Evolutionary conservation across 2,797 vertebrate species (phyloP), one percentile per base, ranked within the genome.

Genomic region (Gorsachius magnificus): DNA sequence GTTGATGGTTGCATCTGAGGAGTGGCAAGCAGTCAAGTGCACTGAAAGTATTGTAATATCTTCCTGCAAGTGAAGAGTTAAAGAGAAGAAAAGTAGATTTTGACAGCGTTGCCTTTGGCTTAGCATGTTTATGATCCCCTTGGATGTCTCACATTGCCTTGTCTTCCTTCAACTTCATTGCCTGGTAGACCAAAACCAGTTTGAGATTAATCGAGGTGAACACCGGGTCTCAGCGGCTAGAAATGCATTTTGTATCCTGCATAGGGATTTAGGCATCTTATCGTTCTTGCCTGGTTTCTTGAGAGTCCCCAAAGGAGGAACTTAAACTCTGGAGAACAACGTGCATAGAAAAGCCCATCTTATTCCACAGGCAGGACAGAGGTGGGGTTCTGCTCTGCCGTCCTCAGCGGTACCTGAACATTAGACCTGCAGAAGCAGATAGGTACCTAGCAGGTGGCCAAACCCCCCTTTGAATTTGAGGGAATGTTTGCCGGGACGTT

Each of bases 51-150:
- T 33, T 76, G 53, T 72, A 60, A 4, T 56, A 43, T 15, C 74
- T 64, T 76, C 31, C 56, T 83, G 68, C 33, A 70, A 86, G 15
- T 65, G n/a, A 86, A 76, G 43, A 90, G 70, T 15, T 0, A 0
- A 85, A 93, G 58, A 61, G 48, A 31, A 60, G 83, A 66, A 87
- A 66, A 89, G 87, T 74, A 83, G 69, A 38, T 86, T 96, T 93
- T 81, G 79, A 74, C 53, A 83, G 61, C 69, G 33, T 21, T 83
- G 70, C 41, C 58, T 92, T 95, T 79, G 51, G 18, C 76, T 92
- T 75, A 65, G 48, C 1, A 0, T 56, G 35, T 69, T 83, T 83
- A 18, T 71, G 48, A 38, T 60, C 29, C 50, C 71, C 20, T 89
- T 89, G 76, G 78, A 70, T 45, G 93, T 94, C 64, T 85, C 20